Conservation (phyloP, 2,797 vertebrate genomes). For the Cygnus olor region DNA sequence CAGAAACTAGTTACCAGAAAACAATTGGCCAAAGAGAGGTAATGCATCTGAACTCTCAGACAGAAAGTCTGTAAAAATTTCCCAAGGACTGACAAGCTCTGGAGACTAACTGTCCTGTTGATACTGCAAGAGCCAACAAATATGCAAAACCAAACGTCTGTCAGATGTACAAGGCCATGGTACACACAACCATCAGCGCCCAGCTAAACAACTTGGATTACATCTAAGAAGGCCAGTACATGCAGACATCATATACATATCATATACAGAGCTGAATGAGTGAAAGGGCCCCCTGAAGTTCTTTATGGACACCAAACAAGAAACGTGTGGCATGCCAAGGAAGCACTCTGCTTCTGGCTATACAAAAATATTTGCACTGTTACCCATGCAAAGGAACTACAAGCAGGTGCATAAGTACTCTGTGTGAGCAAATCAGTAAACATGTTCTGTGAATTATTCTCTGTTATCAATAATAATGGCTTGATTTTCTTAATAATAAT, state of each 20-base stretch:
- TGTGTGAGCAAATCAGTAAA: background rate
- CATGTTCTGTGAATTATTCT: background rate
- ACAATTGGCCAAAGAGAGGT: background rate
- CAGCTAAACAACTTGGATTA: rapidly evolving
- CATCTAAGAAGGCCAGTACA: background rate
- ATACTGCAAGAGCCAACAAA: background rate
- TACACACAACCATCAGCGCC: background rate
- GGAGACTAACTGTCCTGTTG: background rate
- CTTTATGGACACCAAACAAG: background rate
- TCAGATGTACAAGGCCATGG: background rate
- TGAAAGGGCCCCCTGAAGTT: background rate
- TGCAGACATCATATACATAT: background rate
- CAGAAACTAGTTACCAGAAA: background rate
- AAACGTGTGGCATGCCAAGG: background rate
- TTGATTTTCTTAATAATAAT: background rate
- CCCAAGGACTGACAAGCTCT: background rate
- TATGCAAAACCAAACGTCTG: rapidly evolving
- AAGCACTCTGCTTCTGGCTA: background rate
- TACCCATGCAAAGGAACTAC: background rate
- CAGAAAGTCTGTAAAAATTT: background rate
- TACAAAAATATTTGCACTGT: background rate
- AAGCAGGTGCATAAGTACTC: background rate
- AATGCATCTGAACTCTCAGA: background rate
- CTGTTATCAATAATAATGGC: background rate
- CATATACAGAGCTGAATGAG: background rate